Base-by-base conservation (phyloP, 2,888 invertebrate species). In the Arrhopalites spinosus region DNA sequence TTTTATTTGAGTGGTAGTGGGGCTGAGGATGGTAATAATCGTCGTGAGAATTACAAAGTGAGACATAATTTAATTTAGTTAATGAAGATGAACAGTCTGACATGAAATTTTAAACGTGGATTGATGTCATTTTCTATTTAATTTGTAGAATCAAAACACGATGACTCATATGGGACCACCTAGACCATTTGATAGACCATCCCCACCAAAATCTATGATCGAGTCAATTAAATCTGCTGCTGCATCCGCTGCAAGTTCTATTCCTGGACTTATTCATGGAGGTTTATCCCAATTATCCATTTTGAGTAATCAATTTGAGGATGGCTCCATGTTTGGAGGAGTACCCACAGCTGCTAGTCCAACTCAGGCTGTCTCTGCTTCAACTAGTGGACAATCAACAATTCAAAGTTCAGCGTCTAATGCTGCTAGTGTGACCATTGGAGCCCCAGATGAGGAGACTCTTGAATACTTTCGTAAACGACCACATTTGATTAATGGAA, bases 401-500 rank as follows among this genome's bases (percentile, higher is more conserved):
- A 47, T 23, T 17, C 25, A 23, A 56, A 8, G 20, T 17, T 20
- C 15, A 20, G 61, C 25, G 3, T 2, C 61, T 8, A 27, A 27
- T 61, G 11, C 29, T 29, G 61, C 27, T 27, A 27, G 27, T 13
- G 47, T 68, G 8, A 68, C 67, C 5, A 23, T 68, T 17, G 67
- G 47, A 25, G 43, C 68, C 3, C 69, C 76, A 0, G 79, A 77
- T 36, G 77, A 73, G 27, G 79, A 81, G 64, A 79, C 80, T 5
- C 75, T 81, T 17, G 81, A 81, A 69, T 81, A 78, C 59, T 81
- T 81, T 75, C 56, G 81, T 47, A 81, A 80, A 30, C 53, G 81
- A 47, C 81, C 81, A 8, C 78, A 80, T 66, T 68, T 81, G 53
- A 61, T 79, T 23, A 25, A 73, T 47, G 47, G 75, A 25, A 73